Evolutionary conservation across 2,113 vertebrate genomes (phyloP), one percentile per base, ranked within the genome.

Genomic region (Oenanthe melanoleuca): DNA sequence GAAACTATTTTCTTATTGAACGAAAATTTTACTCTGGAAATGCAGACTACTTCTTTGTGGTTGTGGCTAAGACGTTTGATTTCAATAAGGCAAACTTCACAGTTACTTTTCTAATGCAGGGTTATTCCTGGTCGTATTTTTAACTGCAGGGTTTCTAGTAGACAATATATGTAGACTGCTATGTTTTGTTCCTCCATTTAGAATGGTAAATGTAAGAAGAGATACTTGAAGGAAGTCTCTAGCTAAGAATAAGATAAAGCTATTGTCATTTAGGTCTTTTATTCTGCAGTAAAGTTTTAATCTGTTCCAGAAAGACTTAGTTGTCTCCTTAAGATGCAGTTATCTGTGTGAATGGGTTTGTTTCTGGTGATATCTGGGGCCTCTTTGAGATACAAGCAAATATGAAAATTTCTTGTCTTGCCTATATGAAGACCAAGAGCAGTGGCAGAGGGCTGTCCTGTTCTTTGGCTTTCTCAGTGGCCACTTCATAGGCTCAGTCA

Each of bases 121-220:
- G 10, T 84, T 84, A 74, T 81, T 91, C 61, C 61, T 84, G 69
- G 89, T 87, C 65, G 57, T 60, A 72, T 75, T 86, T 93, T 81
- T 85, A 71, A 84, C 79, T 92, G 18, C 21, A 71, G 16, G 10
- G 4, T 84, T 88, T 84, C 73, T 79, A 81, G 53, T 34, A 74
- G 80, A 53, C 7, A 17, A 33, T 64, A 64, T 44, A 40, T 37
- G 7, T 64, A 44, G 18, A 11, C n/a, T 80, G 23, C 24, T 49
- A 44, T 83, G 38, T 52, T 80, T 88, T 78, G 4, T 50, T 88
- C 7, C 10, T 84, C 12, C 8, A 13, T 86, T 88, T 79, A 50
- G 23, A 66, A 67, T 20, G 61, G 40, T 57, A 77, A 83, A 28
- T 78, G 8, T 49, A 88, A 65, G 33, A 77, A 14, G 7, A 78